Evolutionary conservation across 2,888 invertebrate species (phyloP).

Genomic region (Trichogramma evanescens): DNA sequence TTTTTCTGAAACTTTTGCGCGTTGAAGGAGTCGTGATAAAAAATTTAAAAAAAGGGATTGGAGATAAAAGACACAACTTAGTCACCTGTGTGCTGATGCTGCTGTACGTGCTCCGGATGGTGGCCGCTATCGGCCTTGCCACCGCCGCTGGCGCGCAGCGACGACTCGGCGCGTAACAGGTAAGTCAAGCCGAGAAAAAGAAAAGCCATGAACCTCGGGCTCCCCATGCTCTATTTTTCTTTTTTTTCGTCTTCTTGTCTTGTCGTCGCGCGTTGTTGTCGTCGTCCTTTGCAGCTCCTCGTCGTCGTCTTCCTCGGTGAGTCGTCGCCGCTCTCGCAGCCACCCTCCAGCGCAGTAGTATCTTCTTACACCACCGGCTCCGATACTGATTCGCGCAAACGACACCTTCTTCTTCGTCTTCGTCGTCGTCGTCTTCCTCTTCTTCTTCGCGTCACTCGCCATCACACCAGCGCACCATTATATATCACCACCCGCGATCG

Average conservation of each 20-base stretch:
- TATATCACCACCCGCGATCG: too few relatives aligned
- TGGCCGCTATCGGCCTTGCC: background rate
- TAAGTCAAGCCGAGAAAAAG: slow-evolving; percentile 36
- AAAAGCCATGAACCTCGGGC: slow-evolving; percentile 31
- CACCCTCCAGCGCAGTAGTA: background rate
- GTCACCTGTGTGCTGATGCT: slow-evolving; percentile 16
- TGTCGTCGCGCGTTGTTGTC: background rate
- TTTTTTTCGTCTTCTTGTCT: background rate
- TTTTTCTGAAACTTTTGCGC: too few relatives aligned
- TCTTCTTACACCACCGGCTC: too few relatives aligned
- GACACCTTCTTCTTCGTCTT: too few relatives aligned
- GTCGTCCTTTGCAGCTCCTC: slow-evolving; percentile 14
- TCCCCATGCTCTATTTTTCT: slow-evolving; percentile 29
- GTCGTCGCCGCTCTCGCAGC: background rate
- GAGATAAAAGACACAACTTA: too few relatives aligned
- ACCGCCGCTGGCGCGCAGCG: slow-evolving; percentile 13
- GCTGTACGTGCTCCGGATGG: slow-evolving; percentile 10
- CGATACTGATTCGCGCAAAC: too few relatives aligned
- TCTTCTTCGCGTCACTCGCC: too few relatives aligned
- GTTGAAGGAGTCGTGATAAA: too few relatives aligned
- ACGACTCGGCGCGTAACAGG: slow-evolving; percentile 37
- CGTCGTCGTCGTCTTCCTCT: too few relatives aligned
- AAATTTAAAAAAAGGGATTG: too few relatives aligned
- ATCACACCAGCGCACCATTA: too few relatives aligned
- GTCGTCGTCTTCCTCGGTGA: background rate